Base-by-base conservation (phyloP, 2,113 vertebrate genomes). In the Hylia prasina region DNA sequence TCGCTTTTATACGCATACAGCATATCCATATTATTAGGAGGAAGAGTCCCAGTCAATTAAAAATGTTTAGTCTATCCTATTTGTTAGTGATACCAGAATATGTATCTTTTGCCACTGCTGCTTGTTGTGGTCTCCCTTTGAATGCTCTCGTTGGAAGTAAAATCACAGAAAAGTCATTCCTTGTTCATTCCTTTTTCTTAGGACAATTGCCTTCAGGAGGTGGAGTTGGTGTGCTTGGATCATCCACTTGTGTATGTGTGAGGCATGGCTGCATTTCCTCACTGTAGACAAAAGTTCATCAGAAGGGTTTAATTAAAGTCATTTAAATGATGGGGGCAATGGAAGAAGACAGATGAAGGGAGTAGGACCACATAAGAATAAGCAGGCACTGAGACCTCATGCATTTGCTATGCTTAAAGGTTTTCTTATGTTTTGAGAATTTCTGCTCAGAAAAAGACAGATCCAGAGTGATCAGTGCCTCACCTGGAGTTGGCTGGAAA, bases 361-460 rank as follows among this genome's bases (percentile, higher is more conserved):
- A 47, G 37, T 14, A 73, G 57, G 89, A 70, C 51, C 0, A 2
- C 44, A 87, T 71, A 78, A 77, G 75, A 68, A 90, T 86, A 92
- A 81, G 37, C 8, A 1, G 63, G 33, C 53, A n/a, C 47, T 45
- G 76, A 48, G 92, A 86, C 47, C 82, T 80, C 4, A 0, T 77
- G 30, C 47, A 83, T 88, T 96, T 39, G 57, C 61, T 0, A 4
- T 61, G 76, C 64, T 93, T 85, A 96, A 92, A 92, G 56, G 39
- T 70, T 86, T 96, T 83, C 79, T 88, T 94, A 71, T 93, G 37
- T 94, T 82, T 70, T 28, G 56, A 56, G 58, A 73, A 82, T 93
- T 90, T 77, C 45, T 91, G 13, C 47, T 66, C 61, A 48, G 63
- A 88, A 60, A 88, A 89, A 83, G 48, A 48, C 63, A 45, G 45